A percentile compares a stretch with the other conserved stretches of the same genome.
Conservation (phyloP, 2,113 vertebrate genomes). For the Copsychus sechellarum region DNA sequence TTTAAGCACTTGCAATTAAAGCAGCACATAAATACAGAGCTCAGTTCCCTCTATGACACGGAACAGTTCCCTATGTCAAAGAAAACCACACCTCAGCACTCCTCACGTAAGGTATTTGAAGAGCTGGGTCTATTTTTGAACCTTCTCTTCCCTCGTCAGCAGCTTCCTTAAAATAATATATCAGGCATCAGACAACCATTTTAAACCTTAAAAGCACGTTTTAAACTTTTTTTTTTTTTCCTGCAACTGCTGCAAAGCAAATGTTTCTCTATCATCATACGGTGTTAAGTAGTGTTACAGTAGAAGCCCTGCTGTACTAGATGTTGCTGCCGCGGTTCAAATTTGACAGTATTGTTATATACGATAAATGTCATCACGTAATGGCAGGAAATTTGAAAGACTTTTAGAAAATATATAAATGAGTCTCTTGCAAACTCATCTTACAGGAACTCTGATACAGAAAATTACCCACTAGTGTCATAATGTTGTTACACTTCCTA, state of each 20-base stretch:
- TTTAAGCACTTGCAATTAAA: background rate
- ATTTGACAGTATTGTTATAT: background rate
- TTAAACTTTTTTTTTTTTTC: background rate
- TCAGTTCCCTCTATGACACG: background rate
- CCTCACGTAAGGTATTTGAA: background rate
- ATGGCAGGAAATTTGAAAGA: background rate
- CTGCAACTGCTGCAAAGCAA: background rate
- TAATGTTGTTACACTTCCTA: background rate
- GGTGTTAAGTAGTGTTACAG: background rate
- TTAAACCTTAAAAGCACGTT: background rate
- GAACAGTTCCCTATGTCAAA: background rate
- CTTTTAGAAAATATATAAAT: background rate
- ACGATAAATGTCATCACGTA: background rate
- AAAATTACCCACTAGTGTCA: background rate
- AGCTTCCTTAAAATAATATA: background rate
- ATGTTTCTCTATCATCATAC: background rate
- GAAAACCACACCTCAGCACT: background rate
- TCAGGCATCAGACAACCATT: background rate
- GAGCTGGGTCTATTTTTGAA: background rate
- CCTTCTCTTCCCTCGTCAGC: background rate
- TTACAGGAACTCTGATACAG: conserved; percentile 23
- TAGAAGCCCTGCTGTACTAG: background rate
- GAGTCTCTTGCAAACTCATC: background rate
- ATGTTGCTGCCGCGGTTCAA: background rate
- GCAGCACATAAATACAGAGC: background rate